These are phyloP conservation scores for Leptobrachium ailaonicum DNA, from an alignment of 2,113 vertebrate species.

Conservation along the genomic window DNA sequence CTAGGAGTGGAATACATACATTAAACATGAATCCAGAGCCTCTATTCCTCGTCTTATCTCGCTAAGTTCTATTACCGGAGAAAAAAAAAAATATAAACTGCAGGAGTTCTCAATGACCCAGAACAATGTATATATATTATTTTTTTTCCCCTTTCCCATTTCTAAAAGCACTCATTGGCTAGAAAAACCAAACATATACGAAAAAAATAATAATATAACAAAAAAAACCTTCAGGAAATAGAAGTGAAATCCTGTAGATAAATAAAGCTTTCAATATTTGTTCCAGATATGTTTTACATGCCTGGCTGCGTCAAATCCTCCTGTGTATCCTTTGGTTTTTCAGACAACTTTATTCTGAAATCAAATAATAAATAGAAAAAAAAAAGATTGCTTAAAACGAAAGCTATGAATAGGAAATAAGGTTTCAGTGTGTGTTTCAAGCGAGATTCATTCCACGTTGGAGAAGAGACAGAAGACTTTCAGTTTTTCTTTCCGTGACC, in stretches of 20 bases:
- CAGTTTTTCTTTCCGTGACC: slow-evolving; percentile 32
- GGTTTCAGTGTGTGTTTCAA: slow-evolving; percentile 49
- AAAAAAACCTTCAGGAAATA: slow-evolving; percentile 45
- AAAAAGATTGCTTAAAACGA: slow-evolving; percentile 44
- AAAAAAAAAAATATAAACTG: slow-evolving; percentile 35
- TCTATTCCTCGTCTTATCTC: slow-evolving; percentile 48
- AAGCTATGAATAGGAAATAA: slow-evolving; percentile 41
- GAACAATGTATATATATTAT: slow-evolving; percentile 29
- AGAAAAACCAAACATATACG: slow-evolving; percentile 8
- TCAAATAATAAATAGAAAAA: slow-evolving; percentile 26
- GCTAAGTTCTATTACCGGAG: slow-evolving; percentile 50
- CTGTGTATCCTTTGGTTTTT: slow-evolving; percentile 18
- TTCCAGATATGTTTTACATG: slow-evolving; percentile 21
- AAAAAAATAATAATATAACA: too few relatives aligned
- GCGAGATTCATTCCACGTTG: slow-evolving; percentile 39
- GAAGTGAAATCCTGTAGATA: slow-evolving; percentile 40
- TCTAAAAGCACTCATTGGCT: slow-evolving; percentile 44
- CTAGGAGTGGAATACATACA: slow-evolving; percentile 44
- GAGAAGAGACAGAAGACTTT: slow-evolving; percentile 30
- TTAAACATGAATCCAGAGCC: slow-evolving; percentile 40
- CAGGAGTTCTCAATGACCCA: slow-evolving; percentile 49
- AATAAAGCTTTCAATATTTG: slow-evolving; percentile 47
- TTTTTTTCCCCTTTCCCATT: slow-evolving; percentile 50
- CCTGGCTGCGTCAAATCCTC: slow-evolving; percentile 23
- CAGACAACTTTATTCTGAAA: slow-evolving; percentile 32